phyloP scores from a whole-genome alignment of 2,113 vertebrate species.

The Calonectris borealis region DNA sequence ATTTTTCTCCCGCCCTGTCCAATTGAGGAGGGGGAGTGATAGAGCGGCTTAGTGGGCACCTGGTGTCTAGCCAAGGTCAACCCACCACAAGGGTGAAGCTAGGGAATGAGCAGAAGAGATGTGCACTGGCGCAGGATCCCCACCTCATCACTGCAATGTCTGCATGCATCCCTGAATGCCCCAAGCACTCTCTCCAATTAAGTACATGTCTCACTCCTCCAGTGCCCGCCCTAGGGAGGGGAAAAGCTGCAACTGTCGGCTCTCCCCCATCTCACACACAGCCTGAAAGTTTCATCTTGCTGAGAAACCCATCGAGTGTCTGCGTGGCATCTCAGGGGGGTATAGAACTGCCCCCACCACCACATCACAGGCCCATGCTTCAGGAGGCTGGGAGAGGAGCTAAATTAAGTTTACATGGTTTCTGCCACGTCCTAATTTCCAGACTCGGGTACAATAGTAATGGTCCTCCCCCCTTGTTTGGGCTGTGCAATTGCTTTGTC shows the following conservation, averaged over 20 bases:
- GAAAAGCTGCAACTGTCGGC: not conserved
- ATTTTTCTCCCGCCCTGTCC: not conserved
- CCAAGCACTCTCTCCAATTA: not conserved
- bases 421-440: not conserved
- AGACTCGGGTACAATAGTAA: not conserved
- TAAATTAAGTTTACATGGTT: not conserved
- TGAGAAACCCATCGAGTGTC: rapidly evolving
- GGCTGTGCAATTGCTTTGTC: not conserved
- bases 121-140: not conserved
- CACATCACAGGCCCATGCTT: not conserved
- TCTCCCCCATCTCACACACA: not conserved
- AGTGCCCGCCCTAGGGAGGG: not conserved
- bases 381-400: not conserved
- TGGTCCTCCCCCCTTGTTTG: no score
- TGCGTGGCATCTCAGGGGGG: rapidly evolving
- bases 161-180: not conserved
- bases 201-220: rapidly evolving
- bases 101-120: not conserved
- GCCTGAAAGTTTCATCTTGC: not conserved
- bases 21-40: not conserved
- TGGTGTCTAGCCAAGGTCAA: not conserved
- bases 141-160: not conserved
- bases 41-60: not conserved
- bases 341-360: not conserved
- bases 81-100: not conserved